Percentiles rank a stretch among this genome's conserved stretches.
Evolutionary conservation across 1,140 invertebrate species (phyloP).

Genomic region (Drosophila ficusphila): DNA sequence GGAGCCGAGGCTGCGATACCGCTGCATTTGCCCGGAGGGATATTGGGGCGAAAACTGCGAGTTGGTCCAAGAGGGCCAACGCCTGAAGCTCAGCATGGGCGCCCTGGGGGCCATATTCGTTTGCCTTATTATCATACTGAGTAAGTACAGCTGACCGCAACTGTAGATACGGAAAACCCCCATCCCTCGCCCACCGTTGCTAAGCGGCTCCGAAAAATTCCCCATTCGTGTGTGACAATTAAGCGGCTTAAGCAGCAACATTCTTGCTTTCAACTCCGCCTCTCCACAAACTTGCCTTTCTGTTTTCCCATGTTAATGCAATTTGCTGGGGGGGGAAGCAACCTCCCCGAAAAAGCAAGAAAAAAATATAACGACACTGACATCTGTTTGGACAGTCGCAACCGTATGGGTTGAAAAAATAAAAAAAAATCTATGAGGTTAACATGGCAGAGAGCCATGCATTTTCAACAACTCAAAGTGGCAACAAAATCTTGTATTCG

Average conservation of each 20-base stretch:
- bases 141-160: slow-evolving; percentile 84
- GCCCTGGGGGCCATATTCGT: slow-evolving; percentile 87
- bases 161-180: background rate
- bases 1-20: slow-evolving; percentile 85
- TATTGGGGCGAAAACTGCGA: slow-evolving; percentile 89
- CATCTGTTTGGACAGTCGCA: slow-evolving; percentile 50
- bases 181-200: background rate
- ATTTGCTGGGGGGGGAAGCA: slow-evolving; percentile 55
- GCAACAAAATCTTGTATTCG: slow-evolving; percentile 53
- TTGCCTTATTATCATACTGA: slow-evolving; percentile 87
- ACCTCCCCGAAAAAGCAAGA: slow-evolving; percentile 12
- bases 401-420: slow-evolving; percentile 4
- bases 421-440: slow-evolving; percentile 20
- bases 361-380: slow-evolving; percentile 14
- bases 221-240: slow-evolving; percentile 67
- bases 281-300: background rate
- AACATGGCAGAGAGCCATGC: slow-evolving; percentile 21
- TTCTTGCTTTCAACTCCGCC: slow-evolving; percentile 9
- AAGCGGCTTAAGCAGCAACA: slow-evolving; percentile 70
- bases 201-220: slow-evolving; percentile 50
- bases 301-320: slow-evolving; percentile 73
- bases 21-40: slow-evolving; percentile 86
- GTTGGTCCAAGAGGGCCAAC: slow-evolving; percentile 87
- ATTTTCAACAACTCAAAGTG: slow-evolving; percentile 49
- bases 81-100: slow-evolving; percentile 87